Evolutionary conservation across 2,888 invertebrate genomes (phyloP).

Genomic region (Hirtodrosophila cameraria): DNA sequence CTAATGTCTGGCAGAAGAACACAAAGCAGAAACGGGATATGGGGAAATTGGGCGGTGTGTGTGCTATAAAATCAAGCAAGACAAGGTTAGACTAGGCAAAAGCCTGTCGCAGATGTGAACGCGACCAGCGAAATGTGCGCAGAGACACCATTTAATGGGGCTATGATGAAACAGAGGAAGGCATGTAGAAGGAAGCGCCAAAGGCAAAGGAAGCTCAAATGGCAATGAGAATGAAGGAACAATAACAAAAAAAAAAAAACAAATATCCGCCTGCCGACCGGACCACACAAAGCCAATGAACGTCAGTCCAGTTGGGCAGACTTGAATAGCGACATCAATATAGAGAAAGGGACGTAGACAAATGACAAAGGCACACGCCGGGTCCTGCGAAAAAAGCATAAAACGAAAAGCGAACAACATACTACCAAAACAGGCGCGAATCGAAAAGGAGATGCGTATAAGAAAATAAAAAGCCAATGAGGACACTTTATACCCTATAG

Average conservation of each 20-base stretch:
- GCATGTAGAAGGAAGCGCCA: background rate
- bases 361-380: constrained; percentile 21
- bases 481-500: constrained; percentile 34
- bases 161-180: constrained; percentile 38
- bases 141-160: constrained; percentile 72
- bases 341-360: constrained; percentile 5
- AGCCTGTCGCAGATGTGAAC: constrained; percentile 51
- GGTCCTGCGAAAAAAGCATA: constrained; percentile 12
- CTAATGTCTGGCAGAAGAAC: constrained; percentile 22
- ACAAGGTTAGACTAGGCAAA: constrained; percentile 49
- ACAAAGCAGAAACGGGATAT: background rate
- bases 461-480: constrained; percentile 21
- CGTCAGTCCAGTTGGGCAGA: constrained; percentile 46
- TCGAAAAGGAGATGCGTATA: constrained; percentile 10
- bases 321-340: background rate
- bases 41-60: constrained; percentile 5
- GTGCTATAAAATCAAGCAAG: constrained; percentile 35
- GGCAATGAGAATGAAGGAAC: constrained; percentile 62
- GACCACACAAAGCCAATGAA: constrained; percentile 68
- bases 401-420: constrained; percentile 1
- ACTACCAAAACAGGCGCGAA: constrained; percentile 8
- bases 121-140: constrained; percentile 64
- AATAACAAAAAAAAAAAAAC: constrained; percentile 77
- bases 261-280: constrained; percentile 55
- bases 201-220: constrained; percentile 31